Conservation (phyloP, 2,888 invertebrate species). For the Arenicola marina region DNA sequence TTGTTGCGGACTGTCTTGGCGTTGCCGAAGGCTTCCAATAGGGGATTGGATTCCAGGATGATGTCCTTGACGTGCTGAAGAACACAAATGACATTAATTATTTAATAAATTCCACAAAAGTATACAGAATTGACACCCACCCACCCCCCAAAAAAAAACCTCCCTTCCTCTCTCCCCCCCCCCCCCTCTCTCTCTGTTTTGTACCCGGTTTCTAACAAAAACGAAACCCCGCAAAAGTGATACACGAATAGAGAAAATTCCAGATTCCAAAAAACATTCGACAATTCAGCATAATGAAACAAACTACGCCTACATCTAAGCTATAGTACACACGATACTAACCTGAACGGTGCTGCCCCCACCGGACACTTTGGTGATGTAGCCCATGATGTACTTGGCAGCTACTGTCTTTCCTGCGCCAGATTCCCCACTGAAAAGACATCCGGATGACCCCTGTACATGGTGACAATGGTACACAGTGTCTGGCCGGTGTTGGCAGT, state of each 20-base stretch:
- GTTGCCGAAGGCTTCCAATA: conserved; percentile 73
- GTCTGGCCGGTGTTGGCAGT: no score
- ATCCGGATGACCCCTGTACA: no score
- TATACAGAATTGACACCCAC: no score
- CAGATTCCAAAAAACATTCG: no score
- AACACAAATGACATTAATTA: not conserved
- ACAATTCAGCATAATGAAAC: no score
- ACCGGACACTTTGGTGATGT: conserved; percentile 70
- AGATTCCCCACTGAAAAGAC: conserved; percentile 67
- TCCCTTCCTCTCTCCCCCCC: no score
- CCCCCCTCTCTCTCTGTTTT: no score
- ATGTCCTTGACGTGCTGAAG: conserved; percentile 67
- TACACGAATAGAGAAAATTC: conserved; percentile 23
- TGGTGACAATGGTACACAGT: no score
- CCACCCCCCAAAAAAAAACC: no score
- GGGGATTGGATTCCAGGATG: conserved; percentile 72
- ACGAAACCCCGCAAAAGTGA: not conserved
- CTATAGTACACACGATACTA: no score
- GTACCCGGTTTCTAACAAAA: not conserved
- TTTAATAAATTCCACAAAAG: no score
- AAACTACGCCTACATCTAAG: no score
- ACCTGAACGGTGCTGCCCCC: conserved; percentile 70
- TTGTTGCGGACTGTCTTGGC: conserved; percentile 72
- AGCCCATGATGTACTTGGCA: conserved; percentile 72
- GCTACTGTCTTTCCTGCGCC: conserved; percentile 74